Conservation (phyloP, 2,113 vertebrate genomes). For the Zosterops hypoxanthus region DNA sequence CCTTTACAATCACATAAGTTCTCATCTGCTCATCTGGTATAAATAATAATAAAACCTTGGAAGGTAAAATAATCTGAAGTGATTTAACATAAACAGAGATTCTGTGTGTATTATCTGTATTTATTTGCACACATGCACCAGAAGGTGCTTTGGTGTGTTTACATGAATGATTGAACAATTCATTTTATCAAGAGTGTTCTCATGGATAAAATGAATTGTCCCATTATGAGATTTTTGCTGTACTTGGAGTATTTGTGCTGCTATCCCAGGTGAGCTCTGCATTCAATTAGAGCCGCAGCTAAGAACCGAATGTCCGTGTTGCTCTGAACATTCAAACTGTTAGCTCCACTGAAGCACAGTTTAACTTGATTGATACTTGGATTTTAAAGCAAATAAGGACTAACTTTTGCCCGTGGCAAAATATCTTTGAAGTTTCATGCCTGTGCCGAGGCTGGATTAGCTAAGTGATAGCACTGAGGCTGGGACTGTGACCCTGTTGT, state of each 20-base stretch:
- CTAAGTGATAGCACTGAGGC: slow-evolving; percentile 39
- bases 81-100: neutral
- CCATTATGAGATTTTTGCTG: neutral
- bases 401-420: slow-evolving; percentile 69
- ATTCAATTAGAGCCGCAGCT: slow-evolving; percentile 12
- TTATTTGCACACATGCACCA: neutral
- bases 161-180: neutral
- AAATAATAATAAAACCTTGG: neutral
- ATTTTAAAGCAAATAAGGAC: slow-evolving; percentile 70
- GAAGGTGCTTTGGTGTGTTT: neutral
- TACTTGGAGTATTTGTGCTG: neutral
- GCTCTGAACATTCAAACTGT: neutral
- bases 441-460: slow-evolving; percentile 63
- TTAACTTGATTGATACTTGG: slow-evolving; percentile 70
- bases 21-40: neutral
- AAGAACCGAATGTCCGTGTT: neutral
- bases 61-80: neutral
- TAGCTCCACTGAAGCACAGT: slow-evolving; percentile 17
- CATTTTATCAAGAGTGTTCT: neutral
- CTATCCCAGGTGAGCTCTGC: slow-evolving; percentile 5
- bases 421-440: slow-evolving; percentile 72
- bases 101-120: neutral
- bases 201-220: neutral
- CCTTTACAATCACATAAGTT: neutral
- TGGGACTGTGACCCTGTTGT: slow-evolving; percentile 68